phyloP scores from a whole-genome alignment of 2,113 vertebrate species.

The Myotis brandtii region DNA sequence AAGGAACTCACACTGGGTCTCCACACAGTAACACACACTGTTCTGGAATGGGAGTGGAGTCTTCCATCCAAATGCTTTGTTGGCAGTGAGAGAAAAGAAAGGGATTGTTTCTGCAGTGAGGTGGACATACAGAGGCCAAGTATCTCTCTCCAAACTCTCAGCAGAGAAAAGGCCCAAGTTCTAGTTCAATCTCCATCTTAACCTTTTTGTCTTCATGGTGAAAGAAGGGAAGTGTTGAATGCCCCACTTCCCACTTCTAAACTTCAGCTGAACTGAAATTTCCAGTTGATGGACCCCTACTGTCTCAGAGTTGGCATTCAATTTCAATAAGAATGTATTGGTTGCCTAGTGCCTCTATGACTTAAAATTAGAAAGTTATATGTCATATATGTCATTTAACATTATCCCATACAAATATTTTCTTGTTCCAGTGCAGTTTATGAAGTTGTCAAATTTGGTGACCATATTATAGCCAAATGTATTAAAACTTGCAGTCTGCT shows the following conservation, averaged over 20 bases:
- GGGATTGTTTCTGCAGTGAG: background rate
- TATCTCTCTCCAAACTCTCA: constrained; percentile 16
- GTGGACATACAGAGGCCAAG: background rate
- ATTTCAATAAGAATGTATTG: background rate
- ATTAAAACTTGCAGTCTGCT: constrained; percentile 19
- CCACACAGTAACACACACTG: constrained; percentile 33
- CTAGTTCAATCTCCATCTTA: background rate
- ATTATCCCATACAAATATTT: background rate
- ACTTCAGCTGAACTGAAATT: constrained; percentile 1
- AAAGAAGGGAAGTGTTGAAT: background rate
- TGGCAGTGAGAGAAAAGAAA: constrained; percentile 26
- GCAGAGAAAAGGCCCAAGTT: constrained; percentile 37
- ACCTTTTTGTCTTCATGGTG: background rate
- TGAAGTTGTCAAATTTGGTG: constrained; percentile 21
- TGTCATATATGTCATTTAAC: background rate
- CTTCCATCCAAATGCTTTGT: constrained; percentile 31
- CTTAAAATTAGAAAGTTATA: constrained; percentile 1
- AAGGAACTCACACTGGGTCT: constrained; percentile 66
- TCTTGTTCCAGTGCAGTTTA: background rate
- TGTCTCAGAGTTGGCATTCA: constrained; percentile 3
- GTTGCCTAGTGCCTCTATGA: background rate
- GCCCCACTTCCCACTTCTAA: background rate
- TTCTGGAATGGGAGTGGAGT: constrained; percentile 63
- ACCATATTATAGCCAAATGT: background rate
- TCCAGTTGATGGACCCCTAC: background rate